These are phyloP conservation scores for Maconellicoccus hirsutus DNA, from an alignment of 1,140 invertebrate species.

Conservation along the genomic window DNA sequence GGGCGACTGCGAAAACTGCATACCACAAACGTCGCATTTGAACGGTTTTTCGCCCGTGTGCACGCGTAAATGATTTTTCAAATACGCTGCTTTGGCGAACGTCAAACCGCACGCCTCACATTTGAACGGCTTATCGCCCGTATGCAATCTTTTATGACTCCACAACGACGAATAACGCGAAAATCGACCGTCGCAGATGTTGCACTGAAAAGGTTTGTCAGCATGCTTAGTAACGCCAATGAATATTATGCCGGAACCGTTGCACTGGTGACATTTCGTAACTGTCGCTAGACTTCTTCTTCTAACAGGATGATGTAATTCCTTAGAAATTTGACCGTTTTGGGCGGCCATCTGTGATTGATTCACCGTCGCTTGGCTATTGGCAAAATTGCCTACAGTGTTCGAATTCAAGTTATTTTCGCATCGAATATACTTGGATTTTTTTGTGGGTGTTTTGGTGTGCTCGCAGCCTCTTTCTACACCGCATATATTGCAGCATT, in stretches of 20 bases:
- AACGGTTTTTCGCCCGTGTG: no score
- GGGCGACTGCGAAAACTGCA: constrained; percentile 78
- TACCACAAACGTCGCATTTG: constrained; percentile 73
- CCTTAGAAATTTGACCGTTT: constrained; percentile 28
- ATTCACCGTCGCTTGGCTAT: constrained; percentile 10
- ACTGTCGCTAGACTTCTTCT: constrained; percentile 65
- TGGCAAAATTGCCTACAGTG: constrained; percentile 24
- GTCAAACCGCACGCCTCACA: constrained; percentile 84
- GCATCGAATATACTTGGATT: constrained; percentile 31
- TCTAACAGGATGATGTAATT: constrained; percentile 61
- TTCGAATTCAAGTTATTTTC: constrained; percentile 21
- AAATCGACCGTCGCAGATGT: constrained; percentile 58
- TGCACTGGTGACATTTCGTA: constrained; percentile 76
- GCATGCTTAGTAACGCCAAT: constrained; percentile 46
- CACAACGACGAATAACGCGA: constrained; percentile 61
- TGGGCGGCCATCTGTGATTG: neutral
- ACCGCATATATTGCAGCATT: constrained; percentile 39
- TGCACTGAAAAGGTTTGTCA: constrained; percentile 74
- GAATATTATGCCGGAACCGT: constrained; percentile 72
- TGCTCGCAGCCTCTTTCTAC: constrained; percentile 37
- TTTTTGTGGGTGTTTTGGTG: constrained; percentile 32
- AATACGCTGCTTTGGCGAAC: constrained; percentile 79
- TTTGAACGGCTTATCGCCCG: constrained; percentile 78
- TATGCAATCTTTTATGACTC: constrained; percentile 73
- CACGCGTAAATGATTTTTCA: constrained; percentile 82